Base-by-base conservation (phyloP, 35 echinoderm and acorn worm species). In the Ophioderma brevispina region DNA sequence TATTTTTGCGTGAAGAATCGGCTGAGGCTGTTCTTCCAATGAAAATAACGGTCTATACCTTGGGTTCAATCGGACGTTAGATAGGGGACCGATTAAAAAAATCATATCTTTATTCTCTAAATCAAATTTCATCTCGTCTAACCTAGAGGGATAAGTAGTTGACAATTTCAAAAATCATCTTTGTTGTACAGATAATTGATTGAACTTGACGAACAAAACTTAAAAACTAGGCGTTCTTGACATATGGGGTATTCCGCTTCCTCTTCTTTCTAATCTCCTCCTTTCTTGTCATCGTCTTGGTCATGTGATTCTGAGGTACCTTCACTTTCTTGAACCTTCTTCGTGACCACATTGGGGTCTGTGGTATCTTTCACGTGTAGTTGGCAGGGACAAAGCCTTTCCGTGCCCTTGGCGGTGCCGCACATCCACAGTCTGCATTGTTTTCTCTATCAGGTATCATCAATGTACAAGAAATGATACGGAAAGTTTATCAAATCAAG, bases 401-500 rank as follows among this genome's bases (percentile, higher is more conserved):
- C 31, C 91, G 82, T 70, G 70, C 90, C 93, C 15, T 82, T 89
- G 13, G 30, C 85, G 33, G 64, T 75, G n/a, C 63, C 84, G 91
- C 33, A 99, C 88, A 85, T 94, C 97, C 95, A 93, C 97, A 99
- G 8, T 99, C 97, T 35, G 38, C 84, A 46, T 99, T 99, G 76
- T 93, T 85, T 99, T 99, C 33, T 88, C 63, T 36, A 99, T 78
- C n/a, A 33, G 95, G 55, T 13, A 99, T 90, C 97, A 99, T 93
- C n/a, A 4, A 95, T 75, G 92, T 97, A 40, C 5, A 52, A n/a
- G n/a, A n/a, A n/a, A n/a, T n/a, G n/a, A n/a, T n/a, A n/a, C n/a
- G n/a, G n/a, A n/a, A n/a, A n/a, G n/a, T n/a, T n/a, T n/a, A n/a
- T n/a, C n/a, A n/a, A n/a, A n/a, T n/a, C n/a, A n/a, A n/a, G n/a